Base-by-base conservation (phyloP, 2,113 vertebrate species). In the Nansenia antarctica region DNA sequence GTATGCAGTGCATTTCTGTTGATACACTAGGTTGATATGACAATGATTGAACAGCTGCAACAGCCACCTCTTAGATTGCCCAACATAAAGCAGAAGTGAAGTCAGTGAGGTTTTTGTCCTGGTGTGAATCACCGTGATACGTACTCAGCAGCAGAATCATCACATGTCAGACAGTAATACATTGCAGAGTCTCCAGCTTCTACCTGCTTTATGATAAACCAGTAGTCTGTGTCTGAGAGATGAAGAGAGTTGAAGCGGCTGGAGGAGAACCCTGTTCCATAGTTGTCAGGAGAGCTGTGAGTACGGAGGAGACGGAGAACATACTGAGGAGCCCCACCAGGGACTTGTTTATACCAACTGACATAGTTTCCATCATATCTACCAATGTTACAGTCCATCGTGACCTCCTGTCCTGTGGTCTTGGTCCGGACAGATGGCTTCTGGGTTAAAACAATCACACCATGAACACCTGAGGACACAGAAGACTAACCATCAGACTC, bases 331-430 rank as follows among this genome's bases (percentile, higher is more conserved):
- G 3, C 62, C n/a, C 24, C 55, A 45, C 59, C 72, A 39, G 58
- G 69, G 52, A 42, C 62, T 42, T 69, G 68, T 34, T 75, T 75
- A 45, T 57, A 75, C 69, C 72, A 75, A 3, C 0, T 1, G 5
- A 29, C 42, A 75, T 3, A 0, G 24, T 57, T 1, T 30, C 22
- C 60, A 27, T 30, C 64, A 59, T 3, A n/a, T 29, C 7, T 62
- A 15, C 57, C 55, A 52, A 47, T 27, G 20, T 73, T 61, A 37
- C 12, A 37, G 2, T 27, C 4, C 39, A 65, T 55, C 1, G 63
- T 66, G 39, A 42, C 58, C 12, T 6, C 64, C 0, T 0, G 1
- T 0, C 53, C 53, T 71, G 85, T 84, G 0, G 78, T 85, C 31
- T 61, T 37, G 35, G 5, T 37, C 35, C 11, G 35, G 35, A 37